Conservation (phyloP, 2,113 vertebrate species). For the Apeltes quadracus region DNA sequence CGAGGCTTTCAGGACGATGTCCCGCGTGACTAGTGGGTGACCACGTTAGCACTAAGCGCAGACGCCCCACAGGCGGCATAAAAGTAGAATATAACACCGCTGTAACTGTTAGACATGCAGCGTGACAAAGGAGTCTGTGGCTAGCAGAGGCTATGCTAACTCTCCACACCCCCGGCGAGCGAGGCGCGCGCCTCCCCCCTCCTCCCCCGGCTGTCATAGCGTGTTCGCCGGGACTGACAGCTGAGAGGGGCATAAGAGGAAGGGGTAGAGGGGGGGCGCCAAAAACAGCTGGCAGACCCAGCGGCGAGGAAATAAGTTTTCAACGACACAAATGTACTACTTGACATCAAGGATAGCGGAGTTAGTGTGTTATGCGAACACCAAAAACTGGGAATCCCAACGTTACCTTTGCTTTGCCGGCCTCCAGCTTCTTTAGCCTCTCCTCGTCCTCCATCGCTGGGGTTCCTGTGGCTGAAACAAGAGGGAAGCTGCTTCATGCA, state of each 20-base stretch:
- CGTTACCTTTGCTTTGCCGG: constrained; percentile 93
- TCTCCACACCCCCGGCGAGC: neutral
- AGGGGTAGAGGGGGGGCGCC: neutral
- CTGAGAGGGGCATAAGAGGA: constrained; percentile 47
- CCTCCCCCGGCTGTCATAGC: constrained; percentile 60
- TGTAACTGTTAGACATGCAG: constrained; percentile 9
- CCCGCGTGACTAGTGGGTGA: neutral
- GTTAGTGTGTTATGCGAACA: constrained; percentile 42
- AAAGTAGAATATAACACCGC: neutral
- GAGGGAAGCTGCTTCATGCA: constrained; percentile 69
- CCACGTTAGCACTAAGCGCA: neutral
- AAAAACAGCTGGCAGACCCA: constrained; percentile 57
- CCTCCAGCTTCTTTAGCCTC: constrained; percentile 91
- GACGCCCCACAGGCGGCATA: neutral
- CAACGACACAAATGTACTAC: constrained; percentile 9
- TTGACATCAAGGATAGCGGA: constrained; percentile 21
- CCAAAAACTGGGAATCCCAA: constrained; percentile 31
- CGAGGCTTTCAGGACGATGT: constrained; percentile 9
- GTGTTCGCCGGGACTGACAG: constrained; percentile 68
- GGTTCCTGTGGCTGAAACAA: constrained; percentile 74
- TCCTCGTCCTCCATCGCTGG: constrained; percentile 92
- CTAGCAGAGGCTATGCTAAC: constrained; percentile 58
- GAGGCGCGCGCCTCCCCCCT: constrained; percentile 4
- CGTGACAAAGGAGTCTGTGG: constrained; percentile 65
- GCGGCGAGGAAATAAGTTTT: constrained; percentile 31